Conservation (phyloP, 2,797 vertebrate genomes). For the Sebastes miniatus region DNA sequence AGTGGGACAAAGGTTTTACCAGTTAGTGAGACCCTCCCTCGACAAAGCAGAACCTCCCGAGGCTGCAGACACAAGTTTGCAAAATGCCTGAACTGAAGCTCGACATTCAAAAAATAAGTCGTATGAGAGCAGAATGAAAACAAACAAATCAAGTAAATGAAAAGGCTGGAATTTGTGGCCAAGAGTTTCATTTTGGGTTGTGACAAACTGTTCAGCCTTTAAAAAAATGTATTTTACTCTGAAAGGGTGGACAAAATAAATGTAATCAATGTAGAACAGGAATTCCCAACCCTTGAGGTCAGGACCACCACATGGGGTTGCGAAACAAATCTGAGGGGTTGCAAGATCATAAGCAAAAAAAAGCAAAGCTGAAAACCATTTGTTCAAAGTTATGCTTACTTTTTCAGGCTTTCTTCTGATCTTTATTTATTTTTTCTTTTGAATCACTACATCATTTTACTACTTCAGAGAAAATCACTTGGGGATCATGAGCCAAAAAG, state of each 20-base stretch:
- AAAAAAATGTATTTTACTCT: neutral
- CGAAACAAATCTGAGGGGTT: neutral
- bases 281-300: neutral
- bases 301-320: neutral
- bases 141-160: neutral
- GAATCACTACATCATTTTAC: neutral
- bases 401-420: neutral
- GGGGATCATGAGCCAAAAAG: neutral
- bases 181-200: too few species aligned
- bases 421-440: neutral
- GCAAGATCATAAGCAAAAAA: neutral
- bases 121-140: neutral
- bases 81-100: neutral
- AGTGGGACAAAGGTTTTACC: conserved; percentile 21
- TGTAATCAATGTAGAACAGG: neutral
- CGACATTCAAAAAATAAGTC: neutral
- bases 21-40: neutral
- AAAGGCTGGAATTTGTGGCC: neutral
- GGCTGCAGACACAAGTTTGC: neutral
- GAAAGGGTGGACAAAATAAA: neutral
- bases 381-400: neutral
- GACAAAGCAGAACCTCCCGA: neutral
- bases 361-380: neutral
- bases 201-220: too few species aligned
- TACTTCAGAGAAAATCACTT: neutral